Percentiles rank a stretch among this genome's conserved stretches.
Conservation (phyloP, 2,113 vertebrate species). For the Pycnonotus jocosus region DNA sequence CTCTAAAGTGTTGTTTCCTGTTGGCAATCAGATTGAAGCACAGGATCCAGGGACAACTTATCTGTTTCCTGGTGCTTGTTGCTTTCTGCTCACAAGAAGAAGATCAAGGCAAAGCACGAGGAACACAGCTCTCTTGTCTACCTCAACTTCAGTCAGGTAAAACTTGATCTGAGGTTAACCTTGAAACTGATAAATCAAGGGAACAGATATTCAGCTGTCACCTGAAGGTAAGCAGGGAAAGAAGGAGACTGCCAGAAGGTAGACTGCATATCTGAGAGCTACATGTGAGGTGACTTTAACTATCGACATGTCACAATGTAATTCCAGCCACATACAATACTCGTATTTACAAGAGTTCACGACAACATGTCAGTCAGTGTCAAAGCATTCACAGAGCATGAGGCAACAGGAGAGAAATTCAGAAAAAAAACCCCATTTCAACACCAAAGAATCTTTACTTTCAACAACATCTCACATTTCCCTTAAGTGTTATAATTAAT, state of each 20-base stretch:
- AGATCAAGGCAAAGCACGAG: neutral
- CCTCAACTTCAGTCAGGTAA: neutral
- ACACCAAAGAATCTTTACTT: neutral
- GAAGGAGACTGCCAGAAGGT: neutral
- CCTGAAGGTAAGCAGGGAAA: neutral
- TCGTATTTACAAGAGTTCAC: neutral
- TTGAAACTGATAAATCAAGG: conserved; percentile 26
- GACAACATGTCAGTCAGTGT: neutral
- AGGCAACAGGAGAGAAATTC: neutral
- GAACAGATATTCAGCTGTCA: conserved; percentile 38
- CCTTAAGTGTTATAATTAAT: conserved; percentile 54
- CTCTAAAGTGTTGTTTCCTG: neutral
- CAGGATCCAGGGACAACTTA: neutral
- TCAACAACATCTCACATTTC: conserved; percentile 22
- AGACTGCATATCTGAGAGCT: neutral
- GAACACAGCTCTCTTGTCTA: neutral
- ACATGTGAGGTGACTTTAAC: neutral
- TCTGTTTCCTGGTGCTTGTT: neutral
- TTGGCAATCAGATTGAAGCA: neutral
- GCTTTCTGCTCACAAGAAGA: neutral
- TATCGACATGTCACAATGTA: neutral
- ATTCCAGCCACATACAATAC: neutral
- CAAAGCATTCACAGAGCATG: neutral
- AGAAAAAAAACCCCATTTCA: neutral
- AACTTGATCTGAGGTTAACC: neutral